A percentile compares a stretch with the other conserved stretches of the same genome.
These are phyloP conservation scores for Chrysaora quinquecirrha DNA, from an alignment of 30 jellyfish, hydroid and myxozoan species.

Conservation along the genomic window DNA sequence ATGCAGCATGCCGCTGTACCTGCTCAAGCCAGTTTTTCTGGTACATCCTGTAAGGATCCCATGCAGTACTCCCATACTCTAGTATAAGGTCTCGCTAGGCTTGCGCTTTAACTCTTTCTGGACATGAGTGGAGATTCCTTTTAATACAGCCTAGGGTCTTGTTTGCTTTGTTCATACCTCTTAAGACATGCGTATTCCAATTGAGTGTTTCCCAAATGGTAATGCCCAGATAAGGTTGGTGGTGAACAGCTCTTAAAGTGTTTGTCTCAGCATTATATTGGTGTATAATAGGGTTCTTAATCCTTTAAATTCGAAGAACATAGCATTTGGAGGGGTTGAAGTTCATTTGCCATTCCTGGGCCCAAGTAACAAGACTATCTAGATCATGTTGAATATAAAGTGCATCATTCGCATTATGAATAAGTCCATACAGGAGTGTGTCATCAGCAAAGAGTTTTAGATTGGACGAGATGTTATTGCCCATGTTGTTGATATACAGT, in stretches of 20 bases:
- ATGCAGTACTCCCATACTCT: not conserved
- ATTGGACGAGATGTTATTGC: slow-evolving; percentile 12
- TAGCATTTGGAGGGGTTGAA: slow-evolving; percentile 24
- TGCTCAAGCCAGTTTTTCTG: not conserved
- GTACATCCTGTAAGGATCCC: not conserved
- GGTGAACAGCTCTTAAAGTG: not conserved
- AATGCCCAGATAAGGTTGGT: slow-evolving; percentile 36
- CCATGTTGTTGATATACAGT: slow-evolving; percentile 27
- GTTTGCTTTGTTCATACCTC: slow-evolving; percentile 6
- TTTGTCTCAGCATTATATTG: not conserved
- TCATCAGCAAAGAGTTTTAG: slow-evolving; percentile 46
- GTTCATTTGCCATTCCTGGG: slow-evolving; percentile 29
- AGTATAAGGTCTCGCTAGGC: not conserved
- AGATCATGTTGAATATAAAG: slow-evolving; percentile 25
- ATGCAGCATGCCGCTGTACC: not conserved
- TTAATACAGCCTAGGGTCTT: slow-evolving; percentile 9
- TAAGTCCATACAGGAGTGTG: slow-evolving; percentile 25
- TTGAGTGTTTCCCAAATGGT: not conserved
- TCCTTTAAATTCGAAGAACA: slow-evolving; percentile 4
- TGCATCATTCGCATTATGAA: slow-evolving; percentile 18
- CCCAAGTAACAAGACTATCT: slow-evolving; percentile 16
- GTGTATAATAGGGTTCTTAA: not conserved
- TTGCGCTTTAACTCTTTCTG: not conserved
- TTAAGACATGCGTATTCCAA: slow-evolving; percentile 12
- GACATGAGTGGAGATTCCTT: not conserved